phyloP scores from a whole-genome alignment of 2,888 invertebrate genomes.

The Meganola albula region DNA sequence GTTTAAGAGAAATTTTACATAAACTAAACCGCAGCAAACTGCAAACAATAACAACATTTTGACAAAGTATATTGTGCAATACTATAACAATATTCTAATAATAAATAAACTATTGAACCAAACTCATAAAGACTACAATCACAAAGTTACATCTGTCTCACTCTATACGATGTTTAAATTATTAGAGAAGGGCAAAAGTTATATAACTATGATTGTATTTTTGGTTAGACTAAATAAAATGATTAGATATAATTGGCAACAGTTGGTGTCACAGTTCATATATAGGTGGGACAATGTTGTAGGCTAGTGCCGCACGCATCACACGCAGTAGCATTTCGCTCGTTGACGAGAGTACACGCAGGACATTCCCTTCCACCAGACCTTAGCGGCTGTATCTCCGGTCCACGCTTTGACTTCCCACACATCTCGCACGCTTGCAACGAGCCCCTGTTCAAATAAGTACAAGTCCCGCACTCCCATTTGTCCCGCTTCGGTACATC shows the following conservation, averaged over 20 bases:
- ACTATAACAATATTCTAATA: conserved; percentile 21
- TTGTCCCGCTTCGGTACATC: conserved; percentile 35
- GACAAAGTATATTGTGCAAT: conserved; percentile 19
- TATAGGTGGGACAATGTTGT: conserved; percentile 87
- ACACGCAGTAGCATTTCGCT: conserved; percentile 79
- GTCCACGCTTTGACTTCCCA: conserved; percentile 80
- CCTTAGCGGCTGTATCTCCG: conserved; percentile 80
- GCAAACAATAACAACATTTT: conserved; percentile 17
- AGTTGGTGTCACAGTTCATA: conserved; percentile 50
- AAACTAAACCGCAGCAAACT: conserved; percentile 17
- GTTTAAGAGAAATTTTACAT: conserved; percentile 10
- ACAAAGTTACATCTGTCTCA: too few species aligned
- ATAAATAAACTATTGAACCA: conserved; percentile 24
- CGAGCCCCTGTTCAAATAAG: conserved; percentile 78
- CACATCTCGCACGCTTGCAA: conserved; percentile 86
- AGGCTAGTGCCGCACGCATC: conserved; percentile 83
- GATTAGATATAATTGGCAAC: conserved; percentile 43
- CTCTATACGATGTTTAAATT: too few species aligned
- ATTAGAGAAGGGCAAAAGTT: too few species aligned
- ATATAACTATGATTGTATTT: too few species aligned
- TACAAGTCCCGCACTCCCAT: conserved; percentile 86
- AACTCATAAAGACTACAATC: too few species aligned
- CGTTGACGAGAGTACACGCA: conserved; percentile 86
- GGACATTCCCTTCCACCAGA: conserved; percentile 87
- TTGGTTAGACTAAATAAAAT: conserved; percentile 34